phyloP scores from a whole-genome alignment of 2,888 invertebrate species.

The Microctonus hyperodae region DNA sequence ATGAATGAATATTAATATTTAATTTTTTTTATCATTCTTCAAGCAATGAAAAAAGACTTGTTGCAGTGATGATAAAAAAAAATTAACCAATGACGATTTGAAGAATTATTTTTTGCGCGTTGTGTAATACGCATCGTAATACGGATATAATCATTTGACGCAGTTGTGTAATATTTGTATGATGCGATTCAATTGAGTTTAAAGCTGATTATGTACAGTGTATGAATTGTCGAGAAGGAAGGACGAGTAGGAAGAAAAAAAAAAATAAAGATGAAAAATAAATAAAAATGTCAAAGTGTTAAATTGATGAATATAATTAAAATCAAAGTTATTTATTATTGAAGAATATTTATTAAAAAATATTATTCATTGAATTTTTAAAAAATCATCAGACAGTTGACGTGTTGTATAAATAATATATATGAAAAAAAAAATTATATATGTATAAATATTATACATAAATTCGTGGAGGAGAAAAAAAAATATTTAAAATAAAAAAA shows the following conservation, averaged over 20 bases:
- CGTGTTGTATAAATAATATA: background rate
- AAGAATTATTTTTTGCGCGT: slow-evolving; percentile 36
- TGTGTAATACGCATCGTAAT: slow-evolving; percentile 46
- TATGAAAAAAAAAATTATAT: background rate
- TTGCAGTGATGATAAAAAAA: too few relatives aligned
- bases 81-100: background rate
- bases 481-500: background rate
- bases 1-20: background rate
- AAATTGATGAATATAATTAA: too few relatives aligned
- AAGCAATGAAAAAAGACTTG: too few relatives aligned
- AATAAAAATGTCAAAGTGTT: background rate
- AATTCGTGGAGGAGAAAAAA: background rate
- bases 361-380: too few relatives aligned
- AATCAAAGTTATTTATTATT: too few relatives aligned
- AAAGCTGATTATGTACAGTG: too few relatives aligned
- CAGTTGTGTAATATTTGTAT: slow-evolving; percentile 41
- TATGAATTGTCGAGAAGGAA: too few relatives aligned
- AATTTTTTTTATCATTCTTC: too few relatives aligned
- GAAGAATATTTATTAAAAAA: too few relatives aligned
- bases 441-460: background rate
- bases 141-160: slow-evolving; percentile 52
- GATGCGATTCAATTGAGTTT: background rate
- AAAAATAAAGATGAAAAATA: background rate
- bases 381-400: too few relatives aligned
- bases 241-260: background rate